Percentiles rank a stretch among this genome's conserved stretches.
Evolutionary conservation across 2,113 vertebrate genomes (phyloP).

Genomic region (Centropristis striata): DNA sequence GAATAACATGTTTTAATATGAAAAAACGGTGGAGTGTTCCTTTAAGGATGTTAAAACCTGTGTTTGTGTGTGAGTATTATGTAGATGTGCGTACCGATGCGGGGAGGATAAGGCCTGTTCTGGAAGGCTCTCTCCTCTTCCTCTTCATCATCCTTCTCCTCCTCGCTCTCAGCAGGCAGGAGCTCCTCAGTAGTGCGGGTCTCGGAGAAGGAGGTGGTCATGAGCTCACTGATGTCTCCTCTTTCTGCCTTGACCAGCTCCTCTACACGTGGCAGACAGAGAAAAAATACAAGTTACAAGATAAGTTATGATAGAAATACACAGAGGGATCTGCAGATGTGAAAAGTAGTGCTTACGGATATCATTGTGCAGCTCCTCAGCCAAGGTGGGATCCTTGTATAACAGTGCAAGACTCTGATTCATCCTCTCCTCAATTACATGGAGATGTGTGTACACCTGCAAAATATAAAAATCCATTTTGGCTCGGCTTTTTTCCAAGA

Average conservation of each 20-base stretch:
- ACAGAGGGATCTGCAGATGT: background rate
- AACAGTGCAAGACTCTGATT: conserved; percentile 93
- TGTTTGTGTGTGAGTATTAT: background rate
- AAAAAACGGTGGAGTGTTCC: too few species aligned
- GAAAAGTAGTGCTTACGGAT: conserved; percentile 85
- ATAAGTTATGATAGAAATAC: background rate
- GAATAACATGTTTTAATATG: too few species aligned
- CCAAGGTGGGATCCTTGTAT: conserved; percentile 89
- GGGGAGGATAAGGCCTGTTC: conserved; percentile 86
- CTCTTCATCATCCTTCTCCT: conserved; percentile 87
- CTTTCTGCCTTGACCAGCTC: conserved; percentile 87
- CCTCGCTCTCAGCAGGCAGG: conserved; percentile 87
- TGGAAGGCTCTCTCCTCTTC: conserved; percentile 85
- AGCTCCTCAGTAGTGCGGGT: conserved; percentile 89
- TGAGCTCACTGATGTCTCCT: conserved; percentile 88
- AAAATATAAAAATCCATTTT: conserved; percentile 3
- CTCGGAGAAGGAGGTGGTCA: conserved; percentile 90
- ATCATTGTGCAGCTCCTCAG: conserved; percentile 88
- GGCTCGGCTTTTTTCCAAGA: background rate
- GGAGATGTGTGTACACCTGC: conserved; percentile 93
- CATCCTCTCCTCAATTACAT: conserved; percentile 94
- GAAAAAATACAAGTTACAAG: background rate
- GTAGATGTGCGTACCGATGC: conserved; percentile 70
- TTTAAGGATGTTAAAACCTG: background rate
- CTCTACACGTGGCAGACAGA: conserved; percentile 69